Percentiles rank a stretch among this genome's conserved stretches.
Conservation (phyloP, 2,888 invertebrate species). For the Prosopocoilus inquinatus region DNA sequence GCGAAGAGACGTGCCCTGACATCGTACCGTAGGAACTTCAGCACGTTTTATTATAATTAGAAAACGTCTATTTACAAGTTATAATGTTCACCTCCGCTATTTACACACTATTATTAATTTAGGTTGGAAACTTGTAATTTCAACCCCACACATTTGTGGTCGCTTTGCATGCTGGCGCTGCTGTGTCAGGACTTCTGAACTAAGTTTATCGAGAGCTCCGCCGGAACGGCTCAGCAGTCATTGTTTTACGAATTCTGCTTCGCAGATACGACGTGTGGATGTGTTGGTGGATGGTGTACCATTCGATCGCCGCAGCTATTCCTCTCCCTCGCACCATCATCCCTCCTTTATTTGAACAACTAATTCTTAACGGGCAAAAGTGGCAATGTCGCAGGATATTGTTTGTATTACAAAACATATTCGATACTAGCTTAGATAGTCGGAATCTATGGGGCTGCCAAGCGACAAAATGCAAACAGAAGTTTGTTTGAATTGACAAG, state of each 20-base stretch:
- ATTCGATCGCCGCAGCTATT: not conserved
- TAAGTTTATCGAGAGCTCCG: constrained; percentile 27
- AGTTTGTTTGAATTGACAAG: too few species aligned
- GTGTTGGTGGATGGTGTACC: not conserved
- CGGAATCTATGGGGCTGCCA: not conserved
- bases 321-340: not conserved
- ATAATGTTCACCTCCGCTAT: constrained; percentile 29
- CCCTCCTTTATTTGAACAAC: not conserved
- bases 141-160: constrained; percentile 29
- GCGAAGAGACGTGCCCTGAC: not conserved
- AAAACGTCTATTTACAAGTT: constrained; percentile 22
- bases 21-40: not conserved
- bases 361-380: constrained; percentile 3
- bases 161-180: constrained; percentile 28
- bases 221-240: constrained; percentile 18
- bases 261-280: constrained; percentile 3
- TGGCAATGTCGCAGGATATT: constrained; percentile 1
- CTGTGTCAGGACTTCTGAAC: constrained; percentile 31
- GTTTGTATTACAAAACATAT: constrained; percentile 1
- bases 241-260: constrained; percentile 18
- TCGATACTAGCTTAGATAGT: constrained; percentile 1
- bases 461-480: too few species aligned
- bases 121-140: constrained; percentile 32
- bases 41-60: constrained; percentile 19
- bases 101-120: constrained; percentile 34